These are phyloP conservation scores for Willowsia nigromaculata DNA, from an alignment of 2,888 invertebrate genomes.

Conservation along the genomic window DNA sequence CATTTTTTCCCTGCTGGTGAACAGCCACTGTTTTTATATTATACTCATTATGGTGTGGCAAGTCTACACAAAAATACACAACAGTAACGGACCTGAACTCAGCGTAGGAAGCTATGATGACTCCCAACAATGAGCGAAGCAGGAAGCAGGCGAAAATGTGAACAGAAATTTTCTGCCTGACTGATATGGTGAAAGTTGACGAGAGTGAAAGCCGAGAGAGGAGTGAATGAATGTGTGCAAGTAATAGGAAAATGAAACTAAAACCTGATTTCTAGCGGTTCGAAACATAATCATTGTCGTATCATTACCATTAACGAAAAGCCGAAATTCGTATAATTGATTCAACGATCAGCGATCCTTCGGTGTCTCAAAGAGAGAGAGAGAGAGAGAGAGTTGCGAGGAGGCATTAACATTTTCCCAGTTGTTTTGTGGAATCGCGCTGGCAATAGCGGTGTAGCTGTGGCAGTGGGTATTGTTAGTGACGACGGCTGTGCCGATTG, in stretches of 20 bases:
- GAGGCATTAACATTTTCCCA: no score
- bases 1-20: background rate
- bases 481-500: no score
- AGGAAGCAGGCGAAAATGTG: background rate
- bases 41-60: background rate
- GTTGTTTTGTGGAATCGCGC: background rate
- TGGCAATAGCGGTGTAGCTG: background rate
- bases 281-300: constrained; percentile 69
- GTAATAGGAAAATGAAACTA: constrained; percentile 64
- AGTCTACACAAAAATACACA: background rate
- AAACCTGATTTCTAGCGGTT: constrained; percentile 55
- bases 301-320: constrained; percentile 70
- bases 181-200: background rate
- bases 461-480: background rate
- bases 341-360: constrained; percentile 55
- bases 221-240: constrained; percentile 55
- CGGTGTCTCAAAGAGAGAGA: background rate
- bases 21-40: background rate
- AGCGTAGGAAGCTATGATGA: background rate
- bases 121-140: background rate
- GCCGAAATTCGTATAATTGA: constrained; percentile 69
- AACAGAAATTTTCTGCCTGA: background rate
- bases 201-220: background rate
- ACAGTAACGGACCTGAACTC: background rate
- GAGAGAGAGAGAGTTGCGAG: background rate